These are phyloP conservation scores for Carpatolechia fugitivella DNA, from an alignment of 2,888 invertebrate genomes.

Conservation along the genomic window DNA sequence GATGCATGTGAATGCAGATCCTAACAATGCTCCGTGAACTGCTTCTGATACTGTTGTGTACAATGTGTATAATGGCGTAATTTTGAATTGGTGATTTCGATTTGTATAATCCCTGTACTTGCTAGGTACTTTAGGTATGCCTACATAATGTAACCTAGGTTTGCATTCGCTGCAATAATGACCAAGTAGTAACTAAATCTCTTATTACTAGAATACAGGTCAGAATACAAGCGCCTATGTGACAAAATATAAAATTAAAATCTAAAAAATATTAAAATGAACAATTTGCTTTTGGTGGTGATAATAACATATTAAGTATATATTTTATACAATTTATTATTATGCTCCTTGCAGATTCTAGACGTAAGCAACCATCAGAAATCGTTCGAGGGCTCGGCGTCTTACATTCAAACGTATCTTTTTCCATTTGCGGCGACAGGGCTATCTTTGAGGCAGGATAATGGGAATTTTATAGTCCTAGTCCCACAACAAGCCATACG, in stretches of 20 bases:
- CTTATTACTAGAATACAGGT: no score
- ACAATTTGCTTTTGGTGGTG: no score
- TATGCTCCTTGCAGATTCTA: background rate
- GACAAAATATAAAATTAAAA: no score
- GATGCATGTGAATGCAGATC: slow-evolving; percentile 28
- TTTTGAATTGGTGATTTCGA: no score
- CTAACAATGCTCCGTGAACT: slow-evolving; percentile 28
- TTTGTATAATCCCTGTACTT: background rate
- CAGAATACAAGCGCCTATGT: no score
- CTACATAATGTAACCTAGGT: no score
- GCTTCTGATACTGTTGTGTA: background rate
- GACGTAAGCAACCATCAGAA: slow-evolving; percentile 23
- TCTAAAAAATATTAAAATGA: no score
- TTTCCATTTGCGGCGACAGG: slow-evolving; percentile 40
- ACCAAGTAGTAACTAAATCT: no score
- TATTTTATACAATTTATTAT: no score
- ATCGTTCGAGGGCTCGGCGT: slow-evolving; percentile 29
- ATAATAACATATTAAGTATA: no score
- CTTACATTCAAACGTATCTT: slow-evolving; percentile 39
- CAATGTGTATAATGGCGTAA: background rate
- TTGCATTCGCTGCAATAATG: no score
- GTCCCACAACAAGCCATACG: slow-evolving; percentile 20
- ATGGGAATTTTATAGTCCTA: slow-evolving; percentile 37
- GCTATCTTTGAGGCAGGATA: slow-evolving; percentile 40
- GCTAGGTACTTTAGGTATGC: no score